Evolutionary conservation across 2,113 vertebrate species (phyloP).

Genomic region (Corythoichthys haematopterus): DNA sequence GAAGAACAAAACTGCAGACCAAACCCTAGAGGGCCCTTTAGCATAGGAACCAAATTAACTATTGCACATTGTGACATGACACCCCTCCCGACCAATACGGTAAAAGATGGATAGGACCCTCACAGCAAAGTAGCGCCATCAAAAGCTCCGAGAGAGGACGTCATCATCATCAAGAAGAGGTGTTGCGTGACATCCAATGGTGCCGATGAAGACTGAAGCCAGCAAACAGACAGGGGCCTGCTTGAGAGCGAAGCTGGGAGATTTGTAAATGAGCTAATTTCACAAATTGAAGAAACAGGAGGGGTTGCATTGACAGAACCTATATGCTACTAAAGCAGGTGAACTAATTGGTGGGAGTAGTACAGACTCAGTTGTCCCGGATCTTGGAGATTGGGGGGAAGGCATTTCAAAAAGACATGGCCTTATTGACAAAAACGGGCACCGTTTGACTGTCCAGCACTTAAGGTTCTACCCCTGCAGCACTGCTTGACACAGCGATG

Average conservation of each 20-base stretch:
- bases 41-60: slow-evolving; percentile 42
- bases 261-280: slow-evolving; percentile 35
- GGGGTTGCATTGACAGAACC: slow-evolving; percentile 36
- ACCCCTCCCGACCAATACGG: slow-evolving; percentile 14
- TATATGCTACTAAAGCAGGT: slow-evolving; percentile 61
- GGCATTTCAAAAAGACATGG: slow-evolving; percentile 81
- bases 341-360: slow-evolving; percentile 51
- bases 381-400: slow-evolving; percentile 53
- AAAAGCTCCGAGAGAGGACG: slow-evolving; percentile 12
- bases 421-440: slow-evolving; percentile 81
- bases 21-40: slow-evolving; percentile 56
- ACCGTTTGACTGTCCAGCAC: slow-evolving; percentile 88
- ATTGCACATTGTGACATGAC: slow-evolving; percentile 58
- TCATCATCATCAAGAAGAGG: slow-evolving; percentile 31
- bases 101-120: slow-evolving; percentile 22
- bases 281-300: slow-evolving; percentile 3
- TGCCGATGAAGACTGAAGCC: slow-evolving; percentile 2
- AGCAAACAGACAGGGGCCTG: slow-evolving; percentile 18
- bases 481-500: slow-evolving; percentile 73
- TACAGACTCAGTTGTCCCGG: slow-evolving; percentile 58
- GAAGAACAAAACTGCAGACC: slow-evolving; percentile 28
- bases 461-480: slow-evolving; percentile 82
- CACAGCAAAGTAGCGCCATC: slow-evolving; percentile 22
- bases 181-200: slow-evolving; percentile 41
- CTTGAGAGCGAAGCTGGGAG: slow-evolving; percentile 47